Base-by-base conservation (phyloP, 92 coral and sea anemone species). In the Siderastrea radians region DNA sequence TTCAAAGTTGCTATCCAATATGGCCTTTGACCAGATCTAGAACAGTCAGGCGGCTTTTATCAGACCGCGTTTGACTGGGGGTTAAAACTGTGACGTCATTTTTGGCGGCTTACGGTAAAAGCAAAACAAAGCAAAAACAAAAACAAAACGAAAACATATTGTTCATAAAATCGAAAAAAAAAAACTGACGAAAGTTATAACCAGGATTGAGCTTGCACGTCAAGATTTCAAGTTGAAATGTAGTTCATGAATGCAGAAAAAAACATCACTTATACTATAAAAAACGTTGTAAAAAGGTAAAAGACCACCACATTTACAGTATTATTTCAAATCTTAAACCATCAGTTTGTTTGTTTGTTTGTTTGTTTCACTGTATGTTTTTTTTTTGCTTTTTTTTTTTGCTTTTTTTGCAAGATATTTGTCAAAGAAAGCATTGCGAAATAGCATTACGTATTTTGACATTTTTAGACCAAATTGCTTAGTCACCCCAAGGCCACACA, bases 21-120 rank as follows among this genome's bases (percentile, higher is more conserved):
- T 48, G 14, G 17, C 58, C 43, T n/a, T 50, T 46, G 8, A 47
- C 52, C 3, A 13, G 14, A 47, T 69, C 58, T 4, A 17, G 58
- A 68, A 54, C 68, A 71, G 78, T 11, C 86, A 82, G 86, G 86
- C 86, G 50, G 7, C 46, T 49, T 48, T 10, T 3, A n/a, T 48
- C 9, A 13, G 46, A n/a, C 3, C 58, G 72, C 72, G 55, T 49
- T 13, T 6, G 13, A 60, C 81, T 60, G 66, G 81, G 68, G 48
- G 17, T 72, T 64, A 49, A 49, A 4, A 3, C 11, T 45, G 80
- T 55, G 51, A 77, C 61, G 77, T 72, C 59, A 49, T 49, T 14
- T 49, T 64, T 64, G 9, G 44, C 72, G 19, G 16, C 46, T 66
- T 16, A 26, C 0, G 9, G 49, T 43, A 61, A 61, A 61, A n/a